Evolutionary conservation across 2,113 vertebrate genomes (phyloP), one percentile per base, ranked within the genome.

Genomic region (Labeo catla): DNA sequence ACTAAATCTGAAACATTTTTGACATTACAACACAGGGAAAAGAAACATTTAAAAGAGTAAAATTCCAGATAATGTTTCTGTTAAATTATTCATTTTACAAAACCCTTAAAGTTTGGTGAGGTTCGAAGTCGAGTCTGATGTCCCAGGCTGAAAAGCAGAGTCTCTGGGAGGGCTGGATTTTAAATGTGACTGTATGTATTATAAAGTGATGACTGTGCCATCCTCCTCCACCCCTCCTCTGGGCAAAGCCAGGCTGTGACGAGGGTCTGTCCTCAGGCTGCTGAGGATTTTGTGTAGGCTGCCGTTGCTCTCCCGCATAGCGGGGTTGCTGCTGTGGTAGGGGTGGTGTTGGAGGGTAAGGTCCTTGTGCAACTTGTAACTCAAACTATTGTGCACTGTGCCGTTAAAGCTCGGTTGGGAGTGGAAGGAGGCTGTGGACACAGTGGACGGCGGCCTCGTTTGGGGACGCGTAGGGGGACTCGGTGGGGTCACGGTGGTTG

Each of bases 171-270:
- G 87, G 87, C 77, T 16, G 28, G 84, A 86, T 78, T 50, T 43
- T 23, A 47, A 34, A 61, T 19, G 15, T 34, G 39, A 57, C 1
- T 63, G 49, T 47, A 28, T 66, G 86, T 89, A 93, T 98, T 95
- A 99, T 95, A 99, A 96, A 0, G 98, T 99, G 86, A 99, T 97
- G 57, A 99, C 97, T 0, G 98, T 99, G 87, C 98, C 97, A 0
- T 99, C 98, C 91, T 99, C 98, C 93, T 99, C 95, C 94, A 99
- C 96, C 1, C 97, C 97, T 57, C 98, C 98, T 13, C 95, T 95
- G 36, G 97, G 98, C 87, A 99, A 95, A 23, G 95, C 95, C 79
- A 99, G 95, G 90, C 97, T 98, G 92, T 99, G 95, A n/a, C 98
- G 95, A 52, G 97, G 96, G 93, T 98, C 97, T 54, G 97, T 94